phyloP scores from a whole-genome alignment of 2,113 vertebrate genomes.

The Brachypodius melanocephalos region DNA sequence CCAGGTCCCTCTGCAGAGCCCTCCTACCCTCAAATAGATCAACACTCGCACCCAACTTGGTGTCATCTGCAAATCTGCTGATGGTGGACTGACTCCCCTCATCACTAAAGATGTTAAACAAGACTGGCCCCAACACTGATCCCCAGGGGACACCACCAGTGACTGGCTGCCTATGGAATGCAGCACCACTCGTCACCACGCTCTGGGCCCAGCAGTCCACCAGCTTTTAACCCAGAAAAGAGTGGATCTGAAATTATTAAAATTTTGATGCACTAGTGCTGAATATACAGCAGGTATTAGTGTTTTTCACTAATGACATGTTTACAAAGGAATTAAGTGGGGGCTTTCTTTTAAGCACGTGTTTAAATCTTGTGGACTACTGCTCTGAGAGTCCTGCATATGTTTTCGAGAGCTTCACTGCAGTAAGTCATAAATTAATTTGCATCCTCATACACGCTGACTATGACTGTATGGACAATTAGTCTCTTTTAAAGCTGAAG shows the following conservation, averaged over 20 bases:
- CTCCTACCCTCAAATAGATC: background rate
- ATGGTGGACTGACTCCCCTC: background rate
- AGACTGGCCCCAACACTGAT: background rate
- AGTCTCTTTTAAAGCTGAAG: background rate
- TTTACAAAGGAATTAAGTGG: background rate
- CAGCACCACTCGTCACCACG: background rate
- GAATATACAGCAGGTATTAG: background rate
- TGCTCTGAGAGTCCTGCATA: background rate
- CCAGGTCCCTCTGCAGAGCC: background rate
- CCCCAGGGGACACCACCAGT: too few species aligned
- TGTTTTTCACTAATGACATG: background rate
- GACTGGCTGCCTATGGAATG: background rate
- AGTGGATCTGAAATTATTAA: background rate
- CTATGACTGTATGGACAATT: background rate
- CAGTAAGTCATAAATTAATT: background rate
- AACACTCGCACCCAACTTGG: background rate
- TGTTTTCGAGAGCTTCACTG: background rate
- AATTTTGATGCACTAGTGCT: background rate
- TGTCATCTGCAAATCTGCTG: background rate
- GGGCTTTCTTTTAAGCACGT: background rate
- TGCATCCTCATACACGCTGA: background rate
- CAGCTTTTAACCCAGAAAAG: background rate
- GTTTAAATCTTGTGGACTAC: background rate
- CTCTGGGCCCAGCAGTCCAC: background rate
- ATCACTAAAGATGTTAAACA: background rate